Conservation (phyloP, 1,140 invertebrate genomes). For the Hydropsyche tenuis region DNA sequence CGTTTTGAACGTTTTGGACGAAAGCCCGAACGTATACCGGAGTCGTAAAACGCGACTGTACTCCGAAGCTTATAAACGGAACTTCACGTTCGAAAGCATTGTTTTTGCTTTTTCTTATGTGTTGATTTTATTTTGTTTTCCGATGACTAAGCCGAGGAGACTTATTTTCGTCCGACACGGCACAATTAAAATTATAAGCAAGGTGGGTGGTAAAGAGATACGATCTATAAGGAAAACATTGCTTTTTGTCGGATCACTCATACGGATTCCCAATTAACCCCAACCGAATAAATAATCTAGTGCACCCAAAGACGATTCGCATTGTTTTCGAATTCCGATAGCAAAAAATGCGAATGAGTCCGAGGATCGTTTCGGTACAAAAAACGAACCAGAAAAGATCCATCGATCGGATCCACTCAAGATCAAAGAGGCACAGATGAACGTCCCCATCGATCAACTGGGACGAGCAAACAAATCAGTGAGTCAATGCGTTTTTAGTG, state of each 20-base stretch:
- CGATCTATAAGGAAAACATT: too few relatives aligned
- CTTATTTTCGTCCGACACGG: too few relatives aligned
- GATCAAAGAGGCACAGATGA: background rate
- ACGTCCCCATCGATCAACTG: constrained; percentile 2
- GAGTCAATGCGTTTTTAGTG: background rate
- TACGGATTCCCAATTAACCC: too few relatives aligned
- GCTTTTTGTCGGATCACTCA: too few relatives aligned
- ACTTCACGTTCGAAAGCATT: constrained; percentile 7
- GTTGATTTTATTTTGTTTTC: background rate
- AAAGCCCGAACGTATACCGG: background rate
- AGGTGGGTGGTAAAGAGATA: too few relatives aligned
- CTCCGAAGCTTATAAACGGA: background rate
- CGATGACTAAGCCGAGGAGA: background rate
- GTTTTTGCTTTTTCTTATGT: background rate
- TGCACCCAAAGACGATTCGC: too few relatives aligned
- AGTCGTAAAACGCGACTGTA: constrained; percentile 1
- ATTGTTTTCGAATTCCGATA: too few relatives aligned
- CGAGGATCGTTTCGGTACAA: too few relatives aligned
- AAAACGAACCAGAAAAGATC: too few relatives aligned
- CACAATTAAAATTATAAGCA: too few relatives aligned
- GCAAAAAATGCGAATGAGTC: too few relatives aligned
- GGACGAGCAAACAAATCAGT: constrained; percentile 12
- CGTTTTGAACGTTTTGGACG: constrained; percentile 1
- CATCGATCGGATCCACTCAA: background rate
- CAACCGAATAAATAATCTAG: too few relatives aligned